Conservation (phyloP, 2,888 invertebrate species). For the Phytoseiulus persimilis region DNA sequence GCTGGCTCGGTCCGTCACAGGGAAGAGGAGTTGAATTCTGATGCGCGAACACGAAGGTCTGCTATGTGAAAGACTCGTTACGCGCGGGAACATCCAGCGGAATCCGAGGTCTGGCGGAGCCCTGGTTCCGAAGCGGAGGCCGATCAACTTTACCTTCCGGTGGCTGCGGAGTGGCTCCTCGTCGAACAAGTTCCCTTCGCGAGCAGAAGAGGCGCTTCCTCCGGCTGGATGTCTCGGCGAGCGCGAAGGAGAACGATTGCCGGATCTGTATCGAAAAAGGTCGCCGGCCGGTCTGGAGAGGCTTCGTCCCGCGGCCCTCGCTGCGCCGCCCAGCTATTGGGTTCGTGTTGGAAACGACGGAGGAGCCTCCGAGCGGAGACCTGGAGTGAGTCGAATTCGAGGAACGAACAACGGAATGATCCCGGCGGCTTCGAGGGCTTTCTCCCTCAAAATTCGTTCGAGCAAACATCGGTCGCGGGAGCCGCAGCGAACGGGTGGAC, state of each 20-base stretch:
- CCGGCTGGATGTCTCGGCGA: too few relatives aligned
- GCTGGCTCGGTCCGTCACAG: too few relatives aligned
- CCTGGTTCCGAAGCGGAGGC: background rate
- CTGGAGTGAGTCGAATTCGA: background rate
- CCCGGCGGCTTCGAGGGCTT: background rate
- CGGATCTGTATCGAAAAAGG: too few relatives aligned
- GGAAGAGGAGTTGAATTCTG: background rate
- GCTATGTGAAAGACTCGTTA: background rate
- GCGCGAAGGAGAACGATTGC: too few relatives aligned
- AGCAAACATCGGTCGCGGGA: background rate
- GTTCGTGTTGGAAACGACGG: too few relatives aligned
- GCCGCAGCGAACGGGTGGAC: background rate
- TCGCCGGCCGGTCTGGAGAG: too few relatives aligned
- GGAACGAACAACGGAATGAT: background rate
- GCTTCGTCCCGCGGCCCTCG: too few relatives aligned
- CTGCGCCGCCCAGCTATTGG: too few relatives aligned
- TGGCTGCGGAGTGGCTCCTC: too few relatives aligned
- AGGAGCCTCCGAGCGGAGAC: background rate
- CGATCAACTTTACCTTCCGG: too few relatives aligned
- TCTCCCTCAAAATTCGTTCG: background rate
- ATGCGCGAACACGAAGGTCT: background rate
- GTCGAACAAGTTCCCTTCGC: too few relatives aligned
- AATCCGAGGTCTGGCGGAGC: background rate
- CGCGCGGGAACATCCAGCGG: background rate
- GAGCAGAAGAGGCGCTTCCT: too few relatives aligned